Conservation (phyloP, 1,140 invertebrate species). For the Papilio dardanus region DNA sequence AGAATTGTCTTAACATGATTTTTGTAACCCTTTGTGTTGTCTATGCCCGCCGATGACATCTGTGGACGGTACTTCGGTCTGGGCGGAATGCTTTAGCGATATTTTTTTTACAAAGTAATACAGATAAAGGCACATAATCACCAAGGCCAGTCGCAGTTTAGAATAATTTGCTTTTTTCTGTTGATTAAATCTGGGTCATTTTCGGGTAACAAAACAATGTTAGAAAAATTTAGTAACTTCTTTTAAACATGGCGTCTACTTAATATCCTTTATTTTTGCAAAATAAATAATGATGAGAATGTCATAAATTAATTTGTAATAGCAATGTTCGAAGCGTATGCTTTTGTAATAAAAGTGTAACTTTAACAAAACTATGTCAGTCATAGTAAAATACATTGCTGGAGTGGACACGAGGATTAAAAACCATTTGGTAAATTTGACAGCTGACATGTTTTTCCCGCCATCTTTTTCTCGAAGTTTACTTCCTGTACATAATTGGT, state of each 20-base stretch:
- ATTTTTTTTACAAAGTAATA: constrained; percentile 16
- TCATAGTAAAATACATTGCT: constrained; percentile 6
- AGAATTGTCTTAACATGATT: constrained; percentile 46
- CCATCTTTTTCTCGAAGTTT: constrained; percentile 38
- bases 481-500: constrained; percentile 44
- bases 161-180: constrained; percentile 8
- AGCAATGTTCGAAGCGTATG: neutral
- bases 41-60: constrained; percentile 43
- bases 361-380: neutral
- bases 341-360: constrained; percentile 34
- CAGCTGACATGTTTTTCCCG: constrained; percentile 29
- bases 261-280: neutral
- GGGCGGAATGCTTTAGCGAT: constrained; percentile 7
- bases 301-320: neutral
- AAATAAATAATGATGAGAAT: neutral
- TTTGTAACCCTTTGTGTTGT: constrained; percentile 51
- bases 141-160: constrained; percentile 42
- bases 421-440: neutral
- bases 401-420: neutral
- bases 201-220: too few relatives aligned
- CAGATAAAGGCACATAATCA: constrained; percentile 37
- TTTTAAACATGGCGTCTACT: constrained; percentile 2
- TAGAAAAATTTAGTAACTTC: too few relatives aligned
- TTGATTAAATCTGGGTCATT: neutral
- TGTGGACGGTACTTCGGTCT: constrained; percentile 33